Base-by-base conservation (phyloP, 1,140 invertebrate species). In the Rhizoglyphus robini region DNA sequence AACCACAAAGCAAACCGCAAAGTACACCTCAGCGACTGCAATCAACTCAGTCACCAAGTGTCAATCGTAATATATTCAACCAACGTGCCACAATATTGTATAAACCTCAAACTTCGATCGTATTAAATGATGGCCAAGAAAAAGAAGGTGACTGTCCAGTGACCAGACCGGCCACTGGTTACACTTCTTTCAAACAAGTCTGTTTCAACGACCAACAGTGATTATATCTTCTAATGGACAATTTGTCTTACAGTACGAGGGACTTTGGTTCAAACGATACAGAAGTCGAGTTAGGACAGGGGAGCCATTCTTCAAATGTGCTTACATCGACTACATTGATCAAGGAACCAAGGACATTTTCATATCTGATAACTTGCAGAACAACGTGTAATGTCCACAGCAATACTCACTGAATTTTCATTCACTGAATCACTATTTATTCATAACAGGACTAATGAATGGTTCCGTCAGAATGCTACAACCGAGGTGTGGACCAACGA, bases 191-290 rank as follows among this genome's bases (percentile, higher is more conserved):
- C 41, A 48, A 48, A 49, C 61, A 63, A 41, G 61, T 63, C n/a
- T n/a, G n/a, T n/a, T n/a, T n/a, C n/a, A n/a, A n/a, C n/a, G n/a
- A n/a, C n/a, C n/a, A 63, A 30, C 1, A 27, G 36, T 63, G 60
- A 5, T 48, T 29, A 3, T 63, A n/a, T n/a, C n/a, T n/a, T n/a
- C n/a, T n/a, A n/a, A n/a, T n/a, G n/a, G n/a, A n/a, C n/a, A n/a
- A n/a, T n/a, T n/a, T n/a, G n/a, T n/a, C n/a, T n/a, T n/a, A 4
- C 47, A 63, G 61, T 63, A 63, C 27, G 61, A 63, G 30, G 61
- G 61, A 3, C 11, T 63, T 2, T 63, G 61, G 61, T 63, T 4
- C 20, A 63, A 63, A 63, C 61, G 61, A n/a, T 63, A 48, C 25
- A 1, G 61, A 29, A 46, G 36, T 20, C 61, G 61, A 13, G 61